Base-by-base conservation (phyloP, 2,888 invertebrate genomes). In the Monopis laevigella region DNA sequence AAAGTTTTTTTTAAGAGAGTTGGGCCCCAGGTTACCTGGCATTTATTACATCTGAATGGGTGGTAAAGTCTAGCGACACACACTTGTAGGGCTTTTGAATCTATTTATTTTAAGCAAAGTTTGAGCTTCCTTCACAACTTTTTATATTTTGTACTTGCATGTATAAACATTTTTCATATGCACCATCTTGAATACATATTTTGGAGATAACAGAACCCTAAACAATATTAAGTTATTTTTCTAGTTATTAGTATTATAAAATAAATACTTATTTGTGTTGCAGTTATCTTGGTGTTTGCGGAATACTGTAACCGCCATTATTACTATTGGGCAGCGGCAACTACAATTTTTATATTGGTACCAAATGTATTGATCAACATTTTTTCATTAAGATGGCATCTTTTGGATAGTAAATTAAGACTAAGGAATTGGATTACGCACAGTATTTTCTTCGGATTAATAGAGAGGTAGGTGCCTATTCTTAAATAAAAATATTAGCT, bases 331-430 rank as follows among this genome's bases (percentile, higher is more conserved):
- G 84, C 83, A 40, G 58, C 82, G 32, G 72, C 78, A 18, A 84
- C 85, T 40, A 56, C 83, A 38, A 59, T 75, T 46, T 77, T 85
- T 51, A 82, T 84, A 48, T 47, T 85, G 29, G 62, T 82, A 43
- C 85, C 86, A 34, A 82, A 84, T 53, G 60, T 82, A 47, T 60
- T 86, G 46, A 80, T 84, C 27, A 85, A 86, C 55, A 63, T 83
- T 51, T 83, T 86, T 62, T 86, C 85, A 42, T 60, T 85, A 53
- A 68, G 84, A 57, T 86, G 85, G 86, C 75, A 82, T 54, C 58
- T 73, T 39, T 82, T 70, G 50, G 82, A 83, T 53, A 63, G 71
- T 50, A 67, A 67, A 53, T 59, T 72, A 32, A 70, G 61, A 52
- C 51, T 67, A 32, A 69, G 70, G 44, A 75, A 82, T 53, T 85